A percentile compares a stretch with the other conserved stretches of the same genome.
Evolutionary conservation across 2,113 vertebrate species (phyloP).

Genomic region (Romanogobio albipinnatus): DNA sequence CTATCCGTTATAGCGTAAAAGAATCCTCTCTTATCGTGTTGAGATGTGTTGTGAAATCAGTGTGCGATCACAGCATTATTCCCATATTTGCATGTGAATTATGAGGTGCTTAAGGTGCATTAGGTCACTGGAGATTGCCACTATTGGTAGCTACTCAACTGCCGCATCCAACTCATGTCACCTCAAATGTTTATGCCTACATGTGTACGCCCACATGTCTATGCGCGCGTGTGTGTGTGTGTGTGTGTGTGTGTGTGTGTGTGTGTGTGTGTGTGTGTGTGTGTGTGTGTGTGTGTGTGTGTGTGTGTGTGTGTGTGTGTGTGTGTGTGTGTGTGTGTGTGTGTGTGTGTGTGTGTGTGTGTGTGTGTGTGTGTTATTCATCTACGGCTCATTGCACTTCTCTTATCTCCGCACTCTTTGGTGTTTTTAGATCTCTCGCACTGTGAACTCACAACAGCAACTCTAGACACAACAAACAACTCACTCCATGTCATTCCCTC

Average conservation of each 20-base stretch:
- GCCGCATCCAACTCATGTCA: background rate
- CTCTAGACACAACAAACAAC: slow-evolving; percentile 51
- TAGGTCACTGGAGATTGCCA: background rate
- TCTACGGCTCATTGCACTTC: slow-evolving; percentile 46
- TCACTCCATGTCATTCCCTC: background rate
- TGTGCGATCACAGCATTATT: background rate
- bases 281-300: background rate
- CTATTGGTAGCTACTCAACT: background rate
- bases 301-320: background rate
- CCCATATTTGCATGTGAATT: background rate
- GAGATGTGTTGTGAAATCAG: background rate
- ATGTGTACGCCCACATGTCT: background rate
- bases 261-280: background rate
- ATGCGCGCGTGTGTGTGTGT: background rate
- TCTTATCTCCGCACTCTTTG: slow-evolving; percentile 49
- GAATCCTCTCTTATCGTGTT: background rate
- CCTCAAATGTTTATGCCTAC: background rate
- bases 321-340: background rate
- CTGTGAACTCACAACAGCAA: background rate
- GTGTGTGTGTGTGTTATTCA: slow-evolving; percentile 2
- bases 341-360: too few species aligned
- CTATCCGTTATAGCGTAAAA: background rate
- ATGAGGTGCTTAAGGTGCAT: background rate
- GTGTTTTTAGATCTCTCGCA: slow-evolving; percentile 36
- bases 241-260: background rate